A percentile compares a stretch with the other conserved stretches of the same genome.
Evolutionary conservation across 2,797 vertebrate species (phyloP).

Genomic region (Lepus townsendii): DNA sequence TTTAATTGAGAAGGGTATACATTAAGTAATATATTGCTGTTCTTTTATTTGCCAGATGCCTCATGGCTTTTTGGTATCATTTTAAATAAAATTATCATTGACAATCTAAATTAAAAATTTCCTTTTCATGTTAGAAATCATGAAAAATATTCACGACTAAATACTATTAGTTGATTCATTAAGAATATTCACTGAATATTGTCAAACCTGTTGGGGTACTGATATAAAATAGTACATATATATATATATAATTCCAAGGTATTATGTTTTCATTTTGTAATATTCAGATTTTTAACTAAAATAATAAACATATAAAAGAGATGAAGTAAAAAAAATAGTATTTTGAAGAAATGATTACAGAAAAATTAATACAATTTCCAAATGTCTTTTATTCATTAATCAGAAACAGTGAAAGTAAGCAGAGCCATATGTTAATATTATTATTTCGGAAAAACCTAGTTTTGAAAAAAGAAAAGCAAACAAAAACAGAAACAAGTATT

Average conservation of each 20-base stretch:
- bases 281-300: neutral
- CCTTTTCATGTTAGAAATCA: slow-evolving; percentile 40
- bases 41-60: neutral
- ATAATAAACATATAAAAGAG: neutral
- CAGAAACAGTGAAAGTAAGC: neutral
- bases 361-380: neutral
- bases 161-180: neutral
- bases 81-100: neutral
- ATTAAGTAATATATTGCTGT: neutral
- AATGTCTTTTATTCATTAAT: neutral
- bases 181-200: neutral
- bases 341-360: neutral
- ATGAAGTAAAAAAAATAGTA: neutral
- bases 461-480: neutral
- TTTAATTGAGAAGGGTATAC: slow-evolving; percentile 10
- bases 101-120: neutral
- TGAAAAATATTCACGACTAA: neutral
- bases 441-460: neutral
- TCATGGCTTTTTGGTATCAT: neutral
- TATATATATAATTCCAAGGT: too few species aligned
- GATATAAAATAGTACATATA: neutral
- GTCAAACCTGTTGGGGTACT: neutral
- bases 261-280: neutral
- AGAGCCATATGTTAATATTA: neutral
- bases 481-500: neutral